Evolutionary conservation across 2,113 vertebrate species (phyloP), one percentile per base, ranked within the genome.

Genomic region (Scytalopus superciliaris): DNA sequence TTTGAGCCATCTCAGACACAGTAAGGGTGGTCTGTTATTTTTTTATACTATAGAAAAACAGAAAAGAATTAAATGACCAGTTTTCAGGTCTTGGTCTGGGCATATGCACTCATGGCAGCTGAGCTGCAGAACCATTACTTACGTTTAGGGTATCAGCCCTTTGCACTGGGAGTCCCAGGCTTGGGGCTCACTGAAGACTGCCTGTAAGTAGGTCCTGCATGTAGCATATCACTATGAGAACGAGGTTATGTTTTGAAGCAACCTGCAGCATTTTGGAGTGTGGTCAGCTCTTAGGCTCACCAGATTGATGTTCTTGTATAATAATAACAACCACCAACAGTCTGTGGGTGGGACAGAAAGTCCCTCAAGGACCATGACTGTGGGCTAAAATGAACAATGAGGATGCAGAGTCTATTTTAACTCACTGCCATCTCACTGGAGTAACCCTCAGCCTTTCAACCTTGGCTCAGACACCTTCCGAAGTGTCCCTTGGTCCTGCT

Each of bases 41-140:
- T 77, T 84, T 64, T 23, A 15, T 31, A 27, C 42, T 19, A 9
- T 24, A 49, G 45, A 52, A 47, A 52, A 85, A 50, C 37, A 7
- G 59, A 42, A 42, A 59, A 19, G 24, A 23, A 68, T 5, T 35
- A 63, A 68, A 76, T 10, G 18, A 62, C 12, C 19, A 10, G 9
- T 19, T 69, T 78, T 37, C 60, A 66, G 62, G 44, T 79, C 76
- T 40, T 33, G 27, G 28, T 64, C 57, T 42, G 57, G 62, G 56
- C 53, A 39, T 14, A 4, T 0, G 2, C 10, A 5, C 9, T 25
- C 35, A 47, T 0, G 0, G 59, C 73, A 53, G 57, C 49, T 76
- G 31, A 72, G n/a, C 53, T 69, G 69, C 49, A 57, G 37, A 40
- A 11, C 4, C 13, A 23, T 8, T 18, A 4, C 42, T 47, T 30